Evolutionary conservation across 2,113 vertebrate species (phyloP).

Genomic region (Cavia aperea): DNA sequence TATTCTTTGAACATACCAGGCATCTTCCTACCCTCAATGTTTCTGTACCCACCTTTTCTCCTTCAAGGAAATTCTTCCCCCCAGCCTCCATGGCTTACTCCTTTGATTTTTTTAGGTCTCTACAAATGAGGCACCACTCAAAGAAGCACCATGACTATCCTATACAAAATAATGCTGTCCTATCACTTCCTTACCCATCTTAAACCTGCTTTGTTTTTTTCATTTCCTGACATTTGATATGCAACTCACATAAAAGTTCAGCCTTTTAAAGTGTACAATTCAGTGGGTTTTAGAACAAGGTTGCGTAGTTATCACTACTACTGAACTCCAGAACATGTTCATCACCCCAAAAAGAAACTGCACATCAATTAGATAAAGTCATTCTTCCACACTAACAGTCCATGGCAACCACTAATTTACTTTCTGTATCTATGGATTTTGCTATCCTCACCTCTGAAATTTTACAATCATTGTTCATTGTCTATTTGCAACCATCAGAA

Average conservation of each 20-base stretch:
- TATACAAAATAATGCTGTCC: background rate
- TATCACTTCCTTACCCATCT: background rate
- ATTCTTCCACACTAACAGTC: background rate
- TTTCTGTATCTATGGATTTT: background rate
- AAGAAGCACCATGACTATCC: background rate
- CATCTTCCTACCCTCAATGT: background rate
- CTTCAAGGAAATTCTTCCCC: background rate
- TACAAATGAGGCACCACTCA: background rate
- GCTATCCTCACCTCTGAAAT: background rate
- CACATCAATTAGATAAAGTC: background rate
- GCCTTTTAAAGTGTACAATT: background rate
- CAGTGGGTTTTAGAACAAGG: background rate
- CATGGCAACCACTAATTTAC: background rate
- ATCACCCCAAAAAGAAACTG: background rate
- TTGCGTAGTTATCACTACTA: background rate
- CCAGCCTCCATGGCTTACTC: background rate
- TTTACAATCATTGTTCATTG: background rate
- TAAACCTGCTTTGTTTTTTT: background rate
- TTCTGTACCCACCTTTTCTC: background rate
- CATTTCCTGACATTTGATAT: background rate
- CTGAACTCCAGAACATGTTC: background rate
- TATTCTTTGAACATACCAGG: background rate
- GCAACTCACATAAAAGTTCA: background rate
- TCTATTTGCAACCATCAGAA: conserved; percentile 28
- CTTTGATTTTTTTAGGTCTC: background rate